Base-by-base conservation (phyloP, 2,113 vertebrate genomes). In the Illadopsis cleaveri region DNA sequence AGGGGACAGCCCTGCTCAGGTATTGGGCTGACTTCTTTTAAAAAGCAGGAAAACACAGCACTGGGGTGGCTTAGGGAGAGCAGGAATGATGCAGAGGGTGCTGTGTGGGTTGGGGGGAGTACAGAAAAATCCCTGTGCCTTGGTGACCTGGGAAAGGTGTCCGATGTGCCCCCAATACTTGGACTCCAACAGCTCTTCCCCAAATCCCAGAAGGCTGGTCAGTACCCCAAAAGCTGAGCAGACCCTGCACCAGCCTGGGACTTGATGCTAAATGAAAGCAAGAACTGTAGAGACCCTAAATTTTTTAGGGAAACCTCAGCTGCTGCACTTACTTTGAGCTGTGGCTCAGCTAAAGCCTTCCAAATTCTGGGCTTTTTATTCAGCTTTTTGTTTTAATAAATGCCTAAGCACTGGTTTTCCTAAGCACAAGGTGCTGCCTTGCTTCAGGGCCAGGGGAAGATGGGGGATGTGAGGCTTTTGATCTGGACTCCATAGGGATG, bases 101-200 rank as follows among this genome's bases (percentile, higher is more conserved):
- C 33, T 86, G 61, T 56, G 42, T 4, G 37, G 9, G 15, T 9
- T 10, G 18, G 14, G 64, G 6, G 27, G 7, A 69, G 12, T 37
- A 31, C 57, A n/a, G 23, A 56, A 79, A 86, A 24, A 38, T 61
- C 37, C 15, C 31, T 1, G 1, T 47, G 25, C 20, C 15, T 25
- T 3, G 6, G 40, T 24, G 37, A 68, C 48, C 60, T 3, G 12
- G 48, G 61, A 62, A 42, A 83, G 27, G 27, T 47, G 19, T 44
- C 56, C 1, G 0, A 13, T 31, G 3, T 68, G 23, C 19, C 22
- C 54, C 18, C 31, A 19, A 0, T 12, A 11, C 33, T 10, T 73
- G 61, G 51, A 53, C 13, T 24, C 56, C 45, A 24, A 14, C 8
- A 58, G 19, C 40, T 60, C 16, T 27, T 61, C 40, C 61, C 33